Conservation (phyloP, 2,797 vertebrate genomes). For the Phrynocephalus vlangalii region DNA sequence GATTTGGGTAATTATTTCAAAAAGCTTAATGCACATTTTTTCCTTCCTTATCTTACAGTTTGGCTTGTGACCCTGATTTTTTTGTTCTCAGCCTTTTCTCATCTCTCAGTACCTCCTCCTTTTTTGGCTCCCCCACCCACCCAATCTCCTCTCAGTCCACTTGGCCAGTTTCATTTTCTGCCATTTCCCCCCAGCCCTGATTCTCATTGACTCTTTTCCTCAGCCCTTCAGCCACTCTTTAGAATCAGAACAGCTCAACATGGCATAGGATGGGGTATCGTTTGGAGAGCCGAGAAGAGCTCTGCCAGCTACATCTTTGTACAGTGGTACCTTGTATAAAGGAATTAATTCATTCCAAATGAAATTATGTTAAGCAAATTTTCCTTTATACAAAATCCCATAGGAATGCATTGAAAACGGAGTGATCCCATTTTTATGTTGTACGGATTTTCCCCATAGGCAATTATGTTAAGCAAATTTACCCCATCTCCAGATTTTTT, state of each 20-base stretch:
- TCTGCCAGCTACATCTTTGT: no score
- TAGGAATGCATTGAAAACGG: no score
- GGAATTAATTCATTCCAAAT: no score
- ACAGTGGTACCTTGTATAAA: no score
- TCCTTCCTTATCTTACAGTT: background rate
- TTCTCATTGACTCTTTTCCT: background rate
- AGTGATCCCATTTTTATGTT: no score
- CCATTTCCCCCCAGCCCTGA: background rate
- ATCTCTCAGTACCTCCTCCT: background rate
- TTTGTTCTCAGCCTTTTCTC: background rate
- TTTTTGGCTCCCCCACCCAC: no score
- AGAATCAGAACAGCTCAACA: background rate
- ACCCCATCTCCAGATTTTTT: no score
- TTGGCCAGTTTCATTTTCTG: background rate
- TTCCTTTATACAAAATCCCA: no score
- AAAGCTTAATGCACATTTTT: background rate
- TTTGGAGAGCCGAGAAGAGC: background rate
- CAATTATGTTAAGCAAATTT: no score
- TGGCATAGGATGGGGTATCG: background rate
- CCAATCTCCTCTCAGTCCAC: no score
- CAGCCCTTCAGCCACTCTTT: background rate
- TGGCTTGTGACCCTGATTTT: background rate
- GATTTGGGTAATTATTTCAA: background rate
- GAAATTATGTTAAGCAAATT: no score
- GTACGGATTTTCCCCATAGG: no score